Evolutionary conservation across 2,113 vertebrate genomes (phyloP).

Genomic region (Caranx melampygus): DNA sequence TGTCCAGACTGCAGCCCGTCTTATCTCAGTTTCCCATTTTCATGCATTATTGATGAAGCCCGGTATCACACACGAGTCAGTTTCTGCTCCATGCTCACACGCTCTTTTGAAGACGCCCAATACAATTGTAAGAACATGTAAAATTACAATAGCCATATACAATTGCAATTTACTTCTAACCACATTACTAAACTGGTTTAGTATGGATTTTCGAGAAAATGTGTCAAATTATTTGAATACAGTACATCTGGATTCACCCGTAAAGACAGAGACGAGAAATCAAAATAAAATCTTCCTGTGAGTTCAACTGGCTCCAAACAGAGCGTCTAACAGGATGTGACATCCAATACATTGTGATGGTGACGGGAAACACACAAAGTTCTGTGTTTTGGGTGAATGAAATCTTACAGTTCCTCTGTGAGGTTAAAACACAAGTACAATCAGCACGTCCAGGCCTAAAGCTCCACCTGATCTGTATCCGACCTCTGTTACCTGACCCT

Average conservation of each 20-base stretch:
- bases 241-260: not conserved
- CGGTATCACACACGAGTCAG: slow-evolving; percentile 62
- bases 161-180: not conserved
- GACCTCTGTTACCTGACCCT: slow-evolving; percentile 29
- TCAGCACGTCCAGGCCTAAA: not conserved
- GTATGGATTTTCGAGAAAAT: not conserved
- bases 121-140: not conserved
- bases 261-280: slow-evolving; percentile 13
- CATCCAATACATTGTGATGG: not conserved
- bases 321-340: slow-evolving; percentile 13
- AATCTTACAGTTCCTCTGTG: slow-evolving; percentile 14
- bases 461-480: slow-evolving; percentile 2
- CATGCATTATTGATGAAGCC: slow-evolving; percentile 82
- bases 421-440: not conserved
- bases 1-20: slow-evolving; percentile 71
- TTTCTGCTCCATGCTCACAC: slow-evolving; percentile 50
- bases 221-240: not conserved
- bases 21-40: slow-evolving; percentile 80
- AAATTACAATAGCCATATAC: not conserved
- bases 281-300: slow-evolving; percentile 5
- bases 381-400: slow-evolving; percentile 1
- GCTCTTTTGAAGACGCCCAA: slow-evolving; percentile 46
- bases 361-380: not conserved
- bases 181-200: not conserved
- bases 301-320: slow-evolving; percentile 22